These are phyloP conservation scores for Cryptosula pallasiana DNA, from an alignment of 2,888 invertebrate species.

Conservation along the genomic window DNA sequence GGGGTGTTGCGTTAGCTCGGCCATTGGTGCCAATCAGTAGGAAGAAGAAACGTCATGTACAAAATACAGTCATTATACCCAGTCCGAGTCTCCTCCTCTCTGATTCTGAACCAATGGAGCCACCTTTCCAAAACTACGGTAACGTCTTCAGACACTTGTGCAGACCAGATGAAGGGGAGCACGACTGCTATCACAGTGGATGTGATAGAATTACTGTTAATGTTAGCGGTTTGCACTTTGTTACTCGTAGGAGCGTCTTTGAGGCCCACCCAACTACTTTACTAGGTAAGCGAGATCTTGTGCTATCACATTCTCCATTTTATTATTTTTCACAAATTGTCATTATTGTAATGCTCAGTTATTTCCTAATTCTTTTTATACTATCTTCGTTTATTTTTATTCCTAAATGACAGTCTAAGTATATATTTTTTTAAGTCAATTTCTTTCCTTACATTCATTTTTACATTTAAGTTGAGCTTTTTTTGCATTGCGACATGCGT, in stretches of 20 bases:
- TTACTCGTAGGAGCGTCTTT: constrained; percentile 45
- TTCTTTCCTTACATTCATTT: no score
- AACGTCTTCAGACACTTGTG: constrained; percentile 15
- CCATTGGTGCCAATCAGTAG: background rate
- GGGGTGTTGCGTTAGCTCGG: constrained; percentile 18
- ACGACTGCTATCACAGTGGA: constrained; percentile 40
- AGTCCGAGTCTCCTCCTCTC: background rate
- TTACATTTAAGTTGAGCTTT: no score
- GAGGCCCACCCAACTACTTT: constrained; percentile 50
- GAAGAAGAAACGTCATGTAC: background rate
- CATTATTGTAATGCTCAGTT: no score
- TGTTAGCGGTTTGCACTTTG: constrained; percentile 52
- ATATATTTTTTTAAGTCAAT: no score
- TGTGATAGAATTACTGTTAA: constrained; percentile 50
- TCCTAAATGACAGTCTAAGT: no score
- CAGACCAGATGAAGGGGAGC: constrained; percentile 28
- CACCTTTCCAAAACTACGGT: constrained; percentile 9
- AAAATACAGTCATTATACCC: background rate
- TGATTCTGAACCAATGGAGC: constrained; percentile 12
- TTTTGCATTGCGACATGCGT: no score
- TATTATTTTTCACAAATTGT: no score
- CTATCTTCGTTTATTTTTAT: no score
- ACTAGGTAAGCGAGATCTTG: constrained; percentile 36
- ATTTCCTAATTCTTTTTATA: no score
- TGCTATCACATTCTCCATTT: no score